Evolutionary conservation across 2,113 vertebrate genomes (phyloP).

Genomic region (Etheostoma spectabile): DNA sequence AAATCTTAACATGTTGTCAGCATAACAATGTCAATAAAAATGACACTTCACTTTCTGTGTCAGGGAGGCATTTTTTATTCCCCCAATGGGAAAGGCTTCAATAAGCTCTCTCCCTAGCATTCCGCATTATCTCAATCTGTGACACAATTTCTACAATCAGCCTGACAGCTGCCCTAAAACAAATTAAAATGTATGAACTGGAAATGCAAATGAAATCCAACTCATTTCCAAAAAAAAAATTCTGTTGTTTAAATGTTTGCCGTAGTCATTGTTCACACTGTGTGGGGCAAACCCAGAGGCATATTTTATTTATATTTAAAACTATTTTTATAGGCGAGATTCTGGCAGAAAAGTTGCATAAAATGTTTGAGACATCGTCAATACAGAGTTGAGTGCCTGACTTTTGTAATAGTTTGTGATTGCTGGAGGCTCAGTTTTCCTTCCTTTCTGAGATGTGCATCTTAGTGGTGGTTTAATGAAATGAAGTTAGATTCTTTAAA

Average conservation of each 20-base stretch:
- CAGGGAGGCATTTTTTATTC: constrained; percentile 23
- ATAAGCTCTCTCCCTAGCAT: constrained; percentile 20
- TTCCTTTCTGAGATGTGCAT: background rate
- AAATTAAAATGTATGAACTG: constrained; percentile 68
- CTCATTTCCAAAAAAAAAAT: constrained; percentile 42
- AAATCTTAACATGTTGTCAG: constrained; percentile 74
- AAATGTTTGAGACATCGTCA: constrained; percentile 25
- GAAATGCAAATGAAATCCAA: constrained; percentile 63
- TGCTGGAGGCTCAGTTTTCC: background rate
- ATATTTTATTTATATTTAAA: constrained; percentile 61
- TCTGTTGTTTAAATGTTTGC: constrained; percentile 60
- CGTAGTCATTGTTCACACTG: constrained; percentile 53
- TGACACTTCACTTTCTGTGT: constrained; percentile 65
- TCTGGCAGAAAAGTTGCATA: constrained; percentile 9
- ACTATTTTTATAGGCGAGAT: constrained; percentile 45
- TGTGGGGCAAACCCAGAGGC: constrained; percentile 51
- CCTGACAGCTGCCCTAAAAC: constrained; percentile 72
- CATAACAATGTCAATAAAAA: constrained; percentile 71
- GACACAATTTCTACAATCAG: constrained; percentile 61
- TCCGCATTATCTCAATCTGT: constrained; percentile 50
- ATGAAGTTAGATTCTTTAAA: background rate
- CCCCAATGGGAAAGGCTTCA: constrained; percentile 41
- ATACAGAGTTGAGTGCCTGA: background rate
- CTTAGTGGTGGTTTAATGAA: background rate
- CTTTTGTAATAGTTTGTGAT: constrained; percentile 5